Conservation (phyloP, 2,888 invertebrate species). For the Diadegma fenestrale region DNA sequence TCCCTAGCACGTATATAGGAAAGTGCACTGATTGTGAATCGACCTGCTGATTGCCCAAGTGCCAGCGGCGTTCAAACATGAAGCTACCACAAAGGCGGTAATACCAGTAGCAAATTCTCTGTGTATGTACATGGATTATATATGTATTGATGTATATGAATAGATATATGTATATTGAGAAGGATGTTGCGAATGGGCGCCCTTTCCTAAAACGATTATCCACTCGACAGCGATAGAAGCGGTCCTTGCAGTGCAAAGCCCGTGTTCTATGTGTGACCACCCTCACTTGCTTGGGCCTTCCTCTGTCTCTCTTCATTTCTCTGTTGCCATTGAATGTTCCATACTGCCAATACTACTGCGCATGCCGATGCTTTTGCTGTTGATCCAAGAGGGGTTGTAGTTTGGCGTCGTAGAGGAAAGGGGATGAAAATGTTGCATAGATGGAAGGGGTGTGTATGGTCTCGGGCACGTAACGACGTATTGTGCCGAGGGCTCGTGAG, state of each 20-base stretch:
- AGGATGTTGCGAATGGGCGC: constrained; percentile 69
- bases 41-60: constrained; percentile 82
- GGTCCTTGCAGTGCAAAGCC: constrained; percentile 58
- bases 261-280: constrained; percentile 57
- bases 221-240: constrained; percentile 81
- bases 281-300: constrained; percentile 44
- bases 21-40: constrained; percentile 81
- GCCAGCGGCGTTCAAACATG: constrained; percentile 81
- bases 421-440: constrained; percentile 49
- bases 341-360: constrained; percentile 54
- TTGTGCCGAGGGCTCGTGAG: constrained; percentile 80
- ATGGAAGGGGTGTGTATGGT: constrained; percentile 55
- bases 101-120: constrained; percentile 74
- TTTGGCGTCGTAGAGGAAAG: constrained; percentile 54
- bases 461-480: constrained; percentile 80
- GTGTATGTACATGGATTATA: constrained; percentile 35
- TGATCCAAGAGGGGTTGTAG: constrained; percentile 46
- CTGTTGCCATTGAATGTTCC: constrained; percentile 34
- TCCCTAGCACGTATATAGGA: constrained; percentile 45
- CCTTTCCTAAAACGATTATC: constrained; percentile 83
- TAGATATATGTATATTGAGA: constrained; percentile 9
- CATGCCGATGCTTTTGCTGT: constrained; percentile 61
- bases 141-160: constrained; percentile 16
- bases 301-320: not conserved
- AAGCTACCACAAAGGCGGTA: constrained; percentile 81